Evolutionary conservation across 2,888 invertebrate genomes (phyloP).

Genomic region (Ophraella communa): DNA sequence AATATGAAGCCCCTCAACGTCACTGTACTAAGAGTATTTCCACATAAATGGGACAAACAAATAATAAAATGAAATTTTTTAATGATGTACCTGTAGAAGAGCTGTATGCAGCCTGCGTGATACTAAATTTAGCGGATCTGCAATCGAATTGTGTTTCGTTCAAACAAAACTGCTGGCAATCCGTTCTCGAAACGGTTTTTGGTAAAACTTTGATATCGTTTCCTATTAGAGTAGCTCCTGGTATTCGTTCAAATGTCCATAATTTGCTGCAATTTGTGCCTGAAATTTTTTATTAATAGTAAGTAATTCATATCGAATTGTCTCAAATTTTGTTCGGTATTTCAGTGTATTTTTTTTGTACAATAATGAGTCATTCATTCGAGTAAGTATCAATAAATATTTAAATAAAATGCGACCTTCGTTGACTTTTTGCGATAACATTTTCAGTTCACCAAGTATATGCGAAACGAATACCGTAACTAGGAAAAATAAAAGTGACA

Average conservation of each 20-base stretch:
- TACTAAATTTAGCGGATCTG: conserved; percentile 64
- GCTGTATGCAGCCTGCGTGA: conserved; percentile 35
- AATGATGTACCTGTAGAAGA: neutral
- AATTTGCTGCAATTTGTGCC: conserved; percentile 61
- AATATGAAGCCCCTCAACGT: too few relatives aligned
- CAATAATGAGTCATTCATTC: neutral
- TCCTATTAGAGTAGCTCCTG: conserved; percentile 76
- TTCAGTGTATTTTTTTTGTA: neutral
- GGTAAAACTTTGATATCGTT: conserved; percentile 69
- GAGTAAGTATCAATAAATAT: neutral
- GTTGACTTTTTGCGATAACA: neutral
- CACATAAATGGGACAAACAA: too few relatives aligned
- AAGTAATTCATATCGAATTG: neutral
- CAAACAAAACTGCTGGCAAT: conserved; percentile 72
- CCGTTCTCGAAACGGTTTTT: conserved; percentile 67
- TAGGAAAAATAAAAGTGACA: neutral
- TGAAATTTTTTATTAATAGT: neutral
- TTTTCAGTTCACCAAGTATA: neutral
- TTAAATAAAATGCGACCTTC: neutral
- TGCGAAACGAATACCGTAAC: neutral
- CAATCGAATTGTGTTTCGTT: conserved; percentile 64
- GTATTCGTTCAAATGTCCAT: conserved; percentile 80
- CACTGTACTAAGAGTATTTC: too few relatives aligned
- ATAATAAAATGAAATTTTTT: too few relatives aligned
- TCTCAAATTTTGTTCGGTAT: neutral